Percentiles rank a stretch among this genome's conserved stretches.
Evolutionary conservation across 1,140 invertebrate species (phyloP).

Genomic region (Oncopodura yosiiana): DNA sequence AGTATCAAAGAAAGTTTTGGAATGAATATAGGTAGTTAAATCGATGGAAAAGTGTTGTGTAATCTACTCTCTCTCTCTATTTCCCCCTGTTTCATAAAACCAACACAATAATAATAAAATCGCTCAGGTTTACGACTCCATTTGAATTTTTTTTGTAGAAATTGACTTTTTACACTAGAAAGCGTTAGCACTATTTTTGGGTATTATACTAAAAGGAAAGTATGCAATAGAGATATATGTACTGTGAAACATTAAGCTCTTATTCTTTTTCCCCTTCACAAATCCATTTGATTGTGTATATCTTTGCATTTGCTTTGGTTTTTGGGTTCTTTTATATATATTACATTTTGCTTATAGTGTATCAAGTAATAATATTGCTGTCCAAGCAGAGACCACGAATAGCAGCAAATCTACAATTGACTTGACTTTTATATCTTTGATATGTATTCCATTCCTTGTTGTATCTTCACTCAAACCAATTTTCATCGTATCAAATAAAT

Average conservation of each 20-base stretch:
- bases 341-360: too few species aligned
- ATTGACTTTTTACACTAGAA: not conserved
- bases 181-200: not conserved
- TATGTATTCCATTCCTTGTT: too few species aligned
- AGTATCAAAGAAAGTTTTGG: too few species aligned
- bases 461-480: too few species aligned
- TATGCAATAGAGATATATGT: constrained; percentile 6
- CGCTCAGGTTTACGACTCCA: constrained; percentile 9
- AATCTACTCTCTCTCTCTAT: constrained; percentile 7
- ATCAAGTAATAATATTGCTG: too few species aligned
- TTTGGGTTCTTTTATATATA: too few species aligned
- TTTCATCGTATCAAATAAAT: too few species aligned
- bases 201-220: not conserved
- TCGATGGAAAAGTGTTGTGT: constrained; percentile 8
- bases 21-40: too few species aligned
- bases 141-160: not conserved
- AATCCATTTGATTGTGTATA: constrained; percentile 6
- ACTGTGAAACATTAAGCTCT: constrained; percentile 8
- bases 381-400: too few species aligned
- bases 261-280: not conserved
- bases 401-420: too few species aligned
- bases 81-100: constrained; percentile 7
- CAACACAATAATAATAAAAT: constrained; percentile 15
- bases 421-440: too few species aligned
- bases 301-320: not conserved